These are phyloP conservation scores for Henicopernis longicauda DNA, from an alignment of 2,113 vertebrate genomes.

Conservation along the genomic window DNA sequence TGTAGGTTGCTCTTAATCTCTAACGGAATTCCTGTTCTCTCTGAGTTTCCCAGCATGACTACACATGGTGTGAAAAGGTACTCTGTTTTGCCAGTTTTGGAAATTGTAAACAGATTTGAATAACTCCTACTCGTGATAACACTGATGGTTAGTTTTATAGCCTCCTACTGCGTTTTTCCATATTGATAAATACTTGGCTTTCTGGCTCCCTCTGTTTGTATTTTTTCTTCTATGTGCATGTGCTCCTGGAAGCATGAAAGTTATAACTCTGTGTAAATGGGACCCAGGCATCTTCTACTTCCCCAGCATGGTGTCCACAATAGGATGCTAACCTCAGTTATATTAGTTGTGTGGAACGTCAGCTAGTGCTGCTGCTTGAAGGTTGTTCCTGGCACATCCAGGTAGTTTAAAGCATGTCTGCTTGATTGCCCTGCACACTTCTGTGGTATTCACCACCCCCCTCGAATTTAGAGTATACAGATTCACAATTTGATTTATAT, in stretches of 20 bases:
- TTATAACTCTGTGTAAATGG: not conserved
- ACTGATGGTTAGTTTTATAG: not conserved
- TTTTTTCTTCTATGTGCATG: not conserved
- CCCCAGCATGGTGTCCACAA: not conserved
- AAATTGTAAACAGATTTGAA: not conserved
- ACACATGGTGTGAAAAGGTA: not conserved
- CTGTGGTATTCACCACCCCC: not conserved
- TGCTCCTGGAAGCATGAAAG: not conserved
- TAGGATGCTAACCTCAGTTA: not conserved
- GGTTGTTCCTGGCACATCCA: not conserved
- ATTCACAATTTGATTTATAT: not conserved
- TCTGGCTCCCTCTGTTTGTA: not conserved
- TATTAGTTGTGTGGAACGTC: not conserved
- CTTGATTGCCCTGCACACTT: accelerated
- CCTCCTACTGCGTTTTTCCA: not conserved
- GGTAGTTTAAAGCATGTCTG: not conserved
- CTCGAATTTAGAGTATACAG: not conserved
- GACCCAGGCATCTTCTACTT: not conserved
- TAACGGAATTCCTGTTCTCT: not conserved
- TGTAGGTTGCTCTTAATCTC: not conserved
- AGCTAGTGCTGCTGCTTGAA: not conserved
- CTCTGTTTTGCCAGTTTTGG: not conserved
- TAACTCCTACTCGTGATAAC: not conserved
- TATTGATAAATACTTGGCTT: not conserved
- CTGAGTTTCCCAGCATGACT: not conserved